phyloP scores from a whole-genome alignment of 2,888 invertebrate genomes.

The Chirona hameri region DNA sequence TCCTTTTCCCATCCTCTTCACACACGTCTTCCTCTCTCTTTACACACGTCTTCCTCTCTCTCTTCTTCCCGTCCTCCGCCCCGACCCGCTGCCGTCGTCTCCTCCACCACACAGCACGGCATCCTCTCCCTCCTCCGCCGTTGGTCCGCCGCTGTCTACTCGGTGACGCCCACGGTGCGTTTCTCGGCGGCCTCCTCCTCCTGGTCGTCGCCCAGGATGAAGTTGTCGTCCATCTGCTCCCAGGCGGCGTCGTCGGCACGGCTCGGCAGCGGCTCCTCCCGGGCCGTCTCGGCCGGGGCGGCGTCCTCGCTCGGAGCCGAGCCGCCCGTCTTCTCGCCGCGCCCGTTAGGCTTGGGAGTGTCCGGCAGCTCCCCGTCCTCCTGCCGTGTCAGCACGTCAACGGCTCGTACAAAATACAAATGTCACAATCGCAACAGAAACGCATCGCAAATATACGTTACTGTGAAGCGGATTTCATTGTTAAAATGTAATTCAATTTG shows the following conservation, averaged over 20 bases:
- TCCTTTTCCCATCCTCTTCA: too few species aligned
- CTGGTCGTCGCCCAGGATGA: conserved; percentile 29
- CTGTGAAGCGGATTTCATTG: too few species aligned
- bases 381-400: not conserved
- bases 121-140: too few species aligned
- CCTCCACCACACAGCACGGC: not conserved
- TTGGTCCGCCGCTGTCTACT: not conserved
- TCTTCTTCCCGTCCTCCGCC: too few species aligned
- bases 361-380: not conserved
- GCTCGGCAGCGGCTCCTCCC: not conserved
- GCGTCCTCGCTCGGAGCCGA: not conserved
- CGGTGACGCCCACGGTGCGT: not conserved
- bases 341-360: not conserved
- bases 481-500: too few species aligned
- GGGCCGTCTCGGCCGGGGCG: not conserved
- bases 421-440: too few species aligned
- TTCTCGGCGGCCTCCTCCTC: conserved; percentile 6
- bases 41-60: too few species aligned
- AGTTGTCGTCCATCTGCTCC: conserved; percentile 31
- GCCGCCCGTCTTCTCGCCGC: not conserved
- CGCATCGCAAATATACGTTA: too few species aligned
- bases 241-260: conserved; percentile 9
- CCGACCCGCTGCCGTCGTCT: not conserved
- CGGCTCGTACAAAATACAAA: too few species aligned
- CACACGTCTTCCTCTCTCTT: too few species aligned